Base-by-base conservation (phyloP, 2,113 vertebrate genomes). In the Colinus virginianus region DNA sequence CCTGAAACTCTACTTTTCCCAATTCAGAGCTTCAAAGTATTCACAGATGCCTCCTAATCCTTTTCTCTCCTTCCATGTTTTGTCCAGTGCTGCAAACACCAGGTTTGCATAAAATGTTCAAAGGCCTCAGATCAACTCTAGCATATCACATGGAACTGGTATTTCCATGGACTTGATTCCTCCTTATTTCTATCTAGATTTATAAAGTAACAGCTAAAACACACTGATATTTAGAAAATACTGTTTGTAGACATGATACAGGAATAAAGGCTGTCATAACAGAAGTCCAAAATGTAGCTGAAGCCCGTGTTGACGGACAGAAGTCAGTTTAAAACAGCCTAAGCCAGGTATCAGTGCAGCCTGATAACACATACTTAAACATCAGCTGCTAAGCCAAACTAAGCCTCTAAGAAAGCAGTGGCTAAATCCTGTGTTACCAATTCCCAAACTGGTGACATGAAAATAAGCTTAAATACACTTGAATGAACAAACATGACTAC, bases 401-500 rank as follows among this genome's bases (percentile, higher is more conserved):
- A 36, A 67, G 16, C 46, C 74, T 71, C 38, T 32, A 68, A 32
- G 21, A 45, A 45, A 84, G 55, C 46, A 78, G n/a, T 48, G 30
- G 30, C 17, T 77, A 42, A 88, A 58, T 48, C 46, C 13, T 21
- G 5, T 74, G n/a, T 25, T 70, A 43, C 21, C 42, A 70, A 21
- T 30, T 92, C 21, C 42, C 46, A 71, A 71, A 59, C 0, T 56
- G 34, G 6, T 9, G 77, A 63, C 9, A 45, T 2, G 25, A 85
- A 78, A 85, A 87, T 42, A 43, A 53, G 13, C 3, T 74, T 71
- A 22, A 48, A 15, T 9, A 18, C 11, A 26, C 53, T 49, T 49
- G 74, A 88, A 59, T 66, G 51, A 78, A n/a, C n/a, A 68, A 51
- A 61, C 1, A 17, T 0, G 0, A 2, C 7, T 15, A 23, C 36